Evolutionary conservation across 2,888 invertebrate species (phyloP).

Genomic region (Actias luna): DNA sequence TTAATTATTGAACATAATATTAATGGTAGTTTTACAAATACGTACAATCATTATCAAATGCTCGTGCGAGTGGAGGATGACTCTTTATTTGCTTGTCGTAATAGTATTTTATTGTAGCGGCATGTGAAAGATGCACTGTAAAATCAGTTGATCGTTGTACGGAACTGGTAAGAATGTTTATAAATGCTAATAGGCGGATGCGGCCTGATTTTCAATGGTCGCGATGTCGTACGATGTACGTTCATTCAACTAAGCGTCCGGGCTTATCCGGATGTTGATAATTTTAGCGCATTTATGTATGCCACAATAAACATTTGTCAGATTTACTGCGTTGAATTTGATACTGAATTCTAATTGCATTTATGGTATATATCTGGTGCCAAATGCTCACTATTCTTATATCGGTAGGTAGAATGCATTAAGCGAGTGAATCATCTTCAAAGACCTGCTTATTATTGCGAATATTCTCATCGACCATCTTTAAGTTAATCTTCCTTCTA

Average conservation of each 20-base stretch:
- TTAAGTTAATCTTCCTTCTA: not conserved
- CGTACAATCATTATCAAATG: not conserved
- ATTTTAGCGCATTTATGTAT: constrained; percentile 53
- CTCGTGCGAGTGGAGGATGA: not conserved
- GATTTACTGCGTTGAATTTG: constrained; percentile 36
- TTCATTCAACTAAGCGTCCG: constrained; percentile 54
- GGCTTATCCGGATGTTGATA: constrained; percentile 58
- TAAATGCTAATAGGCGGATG: constrained; percentile 65
- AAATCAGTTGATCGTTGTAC: constrained; percentile 26
- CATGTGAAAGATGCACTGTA: constrained; percentile 11
- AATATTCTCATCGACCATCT: not conserved
- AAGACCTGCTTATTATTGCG: not conserved
- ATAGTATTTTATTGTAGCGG: not conserved
- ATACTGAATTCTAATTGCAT: constrained; percentile 10
- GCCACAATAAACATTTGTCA: constrained; percentile 38
- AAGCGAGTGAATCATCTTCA: not conserved
- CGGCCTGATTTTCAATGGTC: constrained; percentile 68
- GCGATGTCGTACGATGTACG: constrained; percentile 49
- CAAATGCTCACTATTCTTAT: not conserved
- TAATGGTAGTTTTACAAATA: not conserved
- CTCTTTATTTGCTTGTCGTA: not conserved
- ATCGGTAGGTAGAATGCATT: not conserved
- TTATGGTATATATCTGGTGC: constrained; percentile 9
- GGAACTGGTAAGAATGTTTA: constrained; percentile 57
- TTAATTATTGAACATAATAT: not conserved